Evolutionary conservation across 1,140 invertebrate species (phyloP).

Genomic region (Spodoptera litura): DNA sequence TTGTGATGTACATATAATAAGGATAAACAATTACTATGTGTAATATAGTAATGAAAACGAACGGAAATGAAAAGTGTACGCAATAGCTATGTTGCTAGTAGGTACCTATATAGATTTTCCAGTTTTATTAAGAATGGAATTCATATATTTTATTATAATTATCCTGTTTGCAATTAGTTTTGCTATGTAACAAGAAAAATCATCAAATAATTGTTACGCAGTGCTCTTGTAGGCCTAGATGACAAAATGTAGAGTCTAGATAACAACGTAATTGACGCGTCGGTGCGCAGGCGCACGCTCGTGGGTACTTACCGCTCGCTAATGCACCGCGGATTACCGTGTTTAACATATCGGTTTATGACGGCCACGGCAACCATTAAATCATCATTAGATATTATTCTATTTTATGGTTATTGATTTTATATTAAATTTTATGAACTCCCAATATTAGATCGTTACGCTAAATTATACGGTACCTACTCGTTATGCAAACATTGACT

Average conservation of each 20-base stretch:
- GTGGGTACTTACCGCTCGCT: constrained; percentile 56
- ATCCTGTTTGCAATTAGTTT: neutral
- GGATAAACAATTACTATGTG: neutral
- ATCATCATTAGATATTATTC: constrained; percentile 60
- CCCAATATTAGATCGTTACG: constrained; percentile 14
- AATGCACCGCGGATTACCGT: constrained; percentile 63
- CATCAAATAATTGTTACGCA: constrained; percentile 31
- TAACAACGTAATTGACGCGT: constrained; percentile 61
- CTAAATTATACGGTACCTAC: constrained; percentile 36
- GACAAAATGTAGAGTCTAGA: constrained; percentile 36
- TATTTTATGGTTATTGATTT: constrained; percentile 61
- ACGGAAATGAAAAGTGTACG: constrained; percentile 4
- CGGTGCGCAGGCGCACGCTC: constrained; percentile 25
- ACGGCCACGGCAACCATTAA: constrained; percentile 57
- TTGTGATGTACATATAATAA: neutral
- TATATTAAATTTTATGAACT: constrained; percentile 51
- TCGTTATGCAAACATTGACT: constrained; percentile 43
- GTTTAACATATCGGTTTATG: constrained; percentile 68
- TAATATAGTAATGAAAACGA: neutral
- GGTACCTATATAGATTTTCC: neutral
- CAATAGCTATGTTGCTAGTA: constrained; percentile 1
- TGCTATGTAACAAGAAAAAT: constrained; percentile 38
- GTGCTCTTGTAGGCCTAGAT: constrained; percentile 7
- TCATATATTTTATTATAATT: constrained; percentile 13
- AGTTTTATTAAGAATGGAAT: neutral